phyloP scores from a whole-genome alignment of 2,888 invertebrate genomes.

The Leptogaster cylindrica region DNA sequence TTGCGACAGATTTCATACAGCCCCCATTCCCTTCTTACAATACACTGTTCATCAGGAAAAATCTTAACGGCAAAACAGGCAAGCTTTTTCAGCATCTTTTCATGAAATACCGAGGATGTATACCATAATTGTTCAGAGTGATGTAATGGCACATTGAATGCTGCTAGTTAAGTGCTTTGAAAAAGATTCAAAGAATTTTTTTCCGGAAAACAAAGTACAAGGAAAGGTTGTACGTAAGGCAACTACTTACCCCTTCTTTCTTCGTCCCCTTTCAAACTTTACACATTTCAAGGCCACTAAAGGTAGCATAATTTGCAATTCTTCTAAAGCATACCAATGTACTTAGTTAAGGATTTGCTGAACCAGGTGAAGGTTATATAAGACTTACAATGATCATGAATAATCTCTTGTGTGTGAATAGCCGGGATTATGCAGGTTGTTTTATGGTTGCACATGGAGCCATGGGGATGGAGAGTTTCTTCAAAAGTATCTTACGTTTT shows the following conservation, averaged over 20 bases:
- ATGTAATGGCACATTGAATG: slow-evolving; percentile 31
- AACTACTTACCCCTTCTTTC: slow-evolving; percentile 6
- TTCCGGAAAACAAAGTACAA: background rate
- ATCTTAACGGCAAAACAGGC: background rate
- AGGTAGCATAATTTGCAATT: background rate
- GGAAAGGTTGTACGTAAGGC: background rate
- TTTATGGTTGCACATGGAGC: no score
- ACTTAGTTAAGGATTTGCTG: background rate
- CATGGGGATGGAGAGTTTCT: background rate
- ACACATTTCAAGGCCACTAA: slow-evolving; percentile 8
- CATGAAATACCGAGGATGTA: background rate
- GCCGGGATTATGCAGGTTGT: no score
- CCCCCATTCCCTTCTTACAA: no score
- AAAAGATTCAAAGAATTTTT: slow-evolving; percentile 7
- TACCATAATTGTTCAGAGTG: slow-evolving; percentile 12
- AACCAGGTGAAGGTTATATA: background rate
- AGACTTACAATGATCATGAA: no score
- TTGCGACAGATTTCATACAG: no score
- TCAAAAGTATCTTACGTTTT: background rate
- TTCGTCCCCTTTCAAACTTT: no score
- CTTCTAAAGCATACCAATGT: background rate
- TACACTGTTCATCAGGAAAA: no score
- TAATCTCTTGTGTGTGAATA: no score
- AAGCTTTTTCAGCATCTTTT: slow-evolving; percentile 21
- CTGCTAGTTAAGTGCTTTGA: slow-evolving; percentile 28